Conservation (phyloP, 92 coral and sea anemone genomes). For the Meandrina meandrites region DNA sequence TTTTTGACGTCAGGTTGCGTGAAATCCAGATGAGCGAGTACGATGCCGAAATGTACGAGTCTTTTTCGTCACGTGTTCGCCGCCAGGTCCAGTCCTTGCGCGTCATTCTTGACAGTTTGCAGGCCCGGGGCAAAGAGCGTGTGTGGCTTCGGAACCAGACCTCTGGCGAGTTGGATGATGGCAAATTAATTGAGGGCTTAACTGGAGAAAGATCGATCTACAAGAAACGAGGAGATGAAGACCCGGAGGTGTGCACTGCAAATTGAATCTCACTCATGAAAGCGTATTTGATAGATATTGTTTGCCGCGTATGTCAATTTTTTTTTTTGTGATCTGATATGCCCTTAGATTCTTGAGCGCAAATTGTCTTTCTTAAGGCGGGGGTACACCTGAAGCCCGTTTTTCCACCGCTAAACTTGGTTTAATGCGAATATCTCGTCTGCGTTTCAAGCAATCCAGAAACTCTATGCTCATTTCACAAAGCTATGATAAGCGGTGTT, state of each 20-base stretch:
- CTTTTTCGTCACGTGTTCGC: slow-evolving; percentile 94
- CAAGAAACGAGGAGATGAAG: slow-evolving; percentile 93
- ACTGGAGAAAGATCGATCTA: slow-evolving; percentile 94
- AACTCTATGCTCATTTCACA: too few relatives aligned
- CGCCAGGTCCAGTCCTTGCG: slow-evolving; percentile 99
- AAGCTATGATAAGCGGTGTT: too few relatives aligned
- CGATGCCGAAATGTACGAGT: slow-evolving; percentile 98
- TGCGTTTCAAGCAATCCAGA: too few relatives aligned
- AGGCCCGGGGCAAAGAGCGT: slow-evolving; percentile 92
- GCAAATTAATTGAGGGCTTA: slow-evolving; percentile 93
- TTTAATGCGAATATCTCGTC: too few relatives aligned
- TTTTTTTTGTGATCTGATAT: not conserved
- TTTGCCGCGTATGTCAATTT: not conserved
- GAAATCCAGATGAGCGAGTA: slow-evolving; percentile 98
- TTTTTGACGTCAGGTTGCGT: slow-evolving; percentile 63
- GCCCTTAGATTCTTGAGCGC: not conserved
- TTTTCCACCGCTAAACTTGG: too few relatives aligned
- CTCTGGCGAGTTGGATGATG: slow-evolving; percentile 98
- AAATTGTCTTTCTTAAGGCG: too few relatives aligned
- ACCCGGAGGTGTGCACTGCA: slow-evolving; percentile 72
- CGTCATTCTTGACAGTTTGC: slow-evolving; percentile 93
- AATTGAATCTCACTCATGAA: not conserved
- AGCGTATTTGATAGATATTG: not conserved
- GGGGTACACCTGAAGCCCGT: too few relatives aligned
- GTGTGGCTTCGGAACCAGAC: slow-evolving; percentile 99